Base-by-base conservation (phyloP, 2,113 vertebrate genomes). In the Morone chrysops region DNA sequence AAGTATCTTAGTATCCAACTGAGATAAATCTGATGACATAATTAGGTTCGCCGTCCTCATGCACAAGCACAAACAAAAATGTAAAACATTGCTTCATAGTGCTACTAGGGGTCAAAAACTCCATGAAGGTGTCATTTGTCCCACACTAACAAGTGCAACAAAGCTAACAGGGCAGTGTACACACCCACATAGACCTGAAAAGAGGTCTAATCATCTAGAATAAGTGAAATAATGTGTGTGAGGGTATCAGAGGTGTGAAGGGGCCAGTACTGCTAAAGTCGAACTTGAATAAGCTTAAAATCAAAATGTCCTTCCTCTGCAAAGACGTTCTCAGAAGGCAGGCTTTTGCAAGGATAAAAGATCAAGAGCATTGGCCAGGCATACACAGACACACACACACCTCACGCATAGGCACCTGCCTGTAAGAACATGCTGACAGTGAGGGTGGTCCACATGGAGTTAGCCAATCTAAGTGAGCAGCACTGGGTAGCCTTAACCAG, bases 261-360 rank as follows among this genome's bases (percentile, higher is more conserved):
- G 47, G 47, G 9, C 45, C 13, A 25, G 7, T 16, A 17, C 17
- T n/a, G 31, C 38, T 22, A 6, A 71, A 22, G 36, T 41, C 16
- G 36, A 22, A 53, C 14, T 47, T 36, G 6, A 38, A 70, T 69
- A 51, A 38, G 36, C 25, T 45, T 48, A 7, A 22, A 22, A 25
- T 65, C 22, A 57, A 66, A 63, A 65, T 66, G 53, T 36, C 38
- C 56, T 25, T 61, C 36, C 72, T 40, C 45, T 0, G 11, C 17
- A 38, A 8, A 38, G 43, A 61, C 1, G 17, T 9, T 13, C 38
- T 47, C 2, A 47, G 53, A 60, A 59, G n/a, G 50, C n/a, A 60
- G 45, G 9, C n/a, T 74, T 11, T 50, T 43, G 18, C 45, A 75
- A 59, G 14, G 40, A 54, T n/a, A 69, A 60, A 68, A 82, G 22